Evolutionary conservation across 2,888 invertebrate genomes (phyloP), one percentile per base, ranked within the genome.

Genomic region (Mythimna lalbum): DNA sequence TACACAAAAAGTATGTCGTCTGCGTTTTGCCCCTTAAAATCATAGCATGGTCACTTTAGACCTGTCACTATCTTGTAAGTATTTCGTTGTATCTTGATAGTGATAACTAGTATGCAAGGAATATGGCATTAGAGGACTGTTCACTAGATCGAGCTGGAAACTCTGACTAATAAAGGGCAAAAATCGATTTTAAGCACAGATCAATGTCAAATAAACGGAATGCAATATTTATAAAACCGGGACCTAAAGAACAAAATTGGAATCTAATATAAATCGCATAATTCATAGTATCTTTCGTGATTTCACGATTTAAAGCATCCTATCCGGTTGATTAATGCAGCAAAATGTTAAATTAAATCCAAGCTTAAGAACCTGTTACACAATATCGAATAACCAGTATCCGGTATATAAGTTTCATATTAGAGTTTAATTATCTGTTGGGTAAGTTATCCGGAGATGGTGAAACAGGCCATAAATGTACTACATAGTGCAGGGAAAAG

Each of bases 401-500:
- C 27, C 12, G 1, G 23, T 14, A 33, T 23, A 39, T 23, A 47
- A 14, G 21, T 36, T 7, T 1, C 14, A 31, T 27, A 65, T 55
- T 17, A 7, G 1, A 27, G 14, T 27, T 27, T 1, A 50, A 33
- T 23, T 43, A 33, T 43, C 23, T 43, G 23, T n/a, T 12, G 17
- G 19, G 39, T 43, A 49, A 23, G 31, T 21, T 31, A 52, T 27
- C 17, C 27, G 14, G 19, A 57, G 5, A 57, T 47, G 21, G 68
- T 68, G 57, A 52, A 72, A 68, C 68, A 68, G 33, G 68, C 27
- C 17, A 17, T 47, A 47, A 47, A 19, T 50, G n/a, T 23, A 63
- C 33, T 79, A 52, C 47, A 23, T 9, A 64, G 57, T 53, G 52
- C 61, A 49, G 27, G 67, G 63, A 66, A 31, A 12, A 57, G 19